Conservation (phyloP, 37 sponge, comb jelly and placozoan genomes). For the Cladorhizidae sp. region DNA sequence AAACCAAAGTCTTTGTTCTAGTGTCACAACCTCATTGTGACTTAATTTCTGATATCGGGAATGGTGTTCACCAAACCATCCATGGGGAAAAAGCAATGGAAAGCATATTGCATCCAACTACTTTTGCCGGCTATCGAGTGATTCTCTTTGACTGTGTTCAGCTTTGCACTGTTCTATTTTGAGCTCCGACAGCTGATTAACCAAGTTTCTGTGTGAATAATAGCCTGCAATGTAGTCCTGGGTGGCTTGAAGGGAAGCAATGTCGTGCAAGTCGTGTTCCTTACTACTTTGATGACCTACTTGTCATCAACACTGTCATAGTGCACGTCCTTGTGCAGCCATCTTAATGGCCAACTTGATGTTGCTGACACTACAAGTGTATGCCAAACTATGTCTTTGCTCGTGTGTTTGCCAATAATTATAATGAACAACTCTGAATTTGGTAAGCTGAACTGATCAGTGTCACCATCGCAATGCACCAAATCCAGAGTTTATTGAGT, state of each 20-base stretch:
- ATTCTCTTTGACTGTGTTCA: constrained; percentile 14
- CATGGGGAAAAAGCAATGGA: constrained; percentile 45
- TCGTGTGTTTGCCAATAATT: too few species aligned
- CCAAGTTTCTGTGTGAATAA: constrained; percentile 36
- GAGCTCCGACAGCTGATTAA: constrained; percentile 6
- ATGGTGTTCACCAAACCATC: constrained; percentile 64
- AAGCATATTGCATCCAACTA: constrained; percentile 48
- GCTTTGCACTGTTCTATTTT: constrained; percentile 62
- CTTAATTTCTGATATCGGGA: not conserved
- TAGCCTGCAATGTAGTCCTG: constrained; percentile 32
- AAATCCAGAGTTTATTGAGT: too few species aligned
- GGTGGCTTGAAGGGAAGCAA: constrained; percentile 32
- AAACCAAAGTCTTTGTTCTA: constrained; percentile 52
- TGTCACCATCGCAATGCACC: too few species aligned
- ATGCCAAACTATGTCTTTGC: too few species aligned
- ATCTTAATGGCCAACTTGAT: too few species aligned
- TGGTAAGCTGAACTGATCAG: too few species aligned
- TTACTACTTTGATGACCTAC: not conserved
- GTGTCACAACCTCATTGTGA: constrained; percentile 47
- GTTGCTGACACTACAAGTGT: too few species aligned
- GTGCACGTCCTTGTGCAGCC: too few species aligned
- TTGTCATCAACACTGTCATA: not conserved
- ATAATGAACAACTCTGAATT: too few species aligned
- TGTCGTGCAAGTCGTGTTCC: constrained; percentile 26
- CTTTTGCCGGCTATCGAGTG: constrained; percentile 35